Evolutionary conservation across 1,140 invertebrate genomes (phyloP).

Genomic region (Babylonia areolata): DNA sequence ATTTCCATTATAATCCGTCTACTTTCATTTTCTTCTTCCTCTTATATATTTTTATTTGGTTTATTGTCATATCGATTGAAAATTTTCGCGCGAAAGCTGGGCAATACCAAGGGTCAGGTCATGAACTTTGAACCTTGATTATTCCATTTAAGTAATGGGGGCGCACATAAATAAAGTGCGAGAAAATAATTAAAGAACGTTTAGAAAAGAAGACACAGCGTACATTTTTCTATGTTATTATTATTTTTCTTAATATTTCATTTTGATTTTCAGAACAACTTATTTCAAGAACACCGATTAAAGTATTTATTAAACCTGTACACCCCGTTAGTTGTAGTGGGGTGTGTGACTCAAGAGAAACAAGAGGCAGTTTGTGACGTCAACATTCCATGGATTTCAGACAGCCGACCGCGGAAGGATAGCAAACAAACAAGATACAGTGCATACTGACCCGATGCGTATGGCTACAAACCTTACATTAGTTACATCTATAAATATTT

Average conservation of each 20-base stretch:
- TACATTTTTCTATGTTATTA: too few relatives aligned
- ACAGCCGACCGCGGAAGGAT: constrained; percentile 33
- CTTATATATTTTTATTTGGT: not conserved
- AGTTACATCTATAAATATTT: not conserved
- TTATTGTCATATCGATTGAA: too few relatives aligned
- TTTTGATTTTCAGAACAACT: not conserved
- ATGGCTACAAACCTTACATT: not conserved
- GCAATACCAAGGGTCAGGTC: constrained; percentile 32
- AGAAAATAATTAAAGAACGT: too few relatives aligned
- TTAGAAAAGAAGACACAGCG: too few relatives aligned
- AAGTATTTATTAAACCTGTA: not conserved
- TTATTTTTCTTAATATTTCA: not conserved
- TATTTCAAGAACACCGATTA: not conserved
- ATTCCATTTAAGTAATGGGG: not conserved
- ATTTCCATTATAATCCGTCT: not conserved
- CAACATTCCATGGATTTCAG: constrained; percentile 39
- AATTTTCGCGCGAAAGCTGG: constrained; percentile 30
- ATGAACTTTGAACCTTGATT: constrained; percentile 34
- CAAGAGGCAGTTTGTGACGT: constrained; percentile 42
- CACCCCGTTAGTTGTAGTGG: not conserved
- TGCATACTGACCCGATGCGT: not conserved
- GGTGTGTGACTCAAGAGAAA: constrained; percentile 24
- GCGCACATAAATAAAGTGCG: not conserved
- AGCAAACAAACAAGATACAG: constrained; percentile 10
- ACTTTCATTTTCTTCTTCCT: constrained; percentile 4